These are phyloP conservation scores for Cordilura impudica DNA, from an alignment of 2,888 invertebrate genomes.

Conservation along the genomic window DNA sequence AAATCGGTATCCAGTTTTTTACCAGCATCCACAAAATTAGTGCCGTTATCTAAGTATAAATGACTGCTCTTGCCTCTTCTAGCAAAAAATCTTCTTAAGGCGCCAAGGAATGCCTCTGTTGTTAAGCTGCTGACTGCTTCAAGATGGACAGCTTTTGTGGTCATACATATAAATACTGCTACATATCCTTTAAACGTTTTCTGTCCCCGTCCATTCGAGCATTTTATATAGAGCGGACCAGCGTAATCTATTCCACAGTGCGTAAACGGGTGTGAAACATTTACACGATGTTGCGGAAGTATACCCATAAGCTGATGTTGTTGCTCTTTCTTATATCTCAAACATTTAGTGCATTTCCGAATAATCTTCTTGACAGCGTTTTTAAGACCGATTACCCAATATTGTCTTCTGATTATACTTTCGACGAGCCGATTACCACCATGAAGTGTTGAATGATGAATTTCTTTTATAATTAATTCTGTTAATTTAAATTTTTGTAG, in stretches of 20 bases:
- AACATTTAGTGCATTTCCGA: background rate
- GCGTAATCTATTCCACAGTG: conserved; percentile 18
- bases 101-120: too few species aligned
- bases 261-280: background rate
- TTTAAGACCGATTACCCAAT: conserved; percentile 14
- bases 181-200: too few species aligned
- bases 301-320: conserved; percentile 12
- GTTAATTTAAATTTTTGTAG: conserved; percentile 17
- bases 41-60: too few species aligned
- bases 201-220: background rate
- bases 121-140: background rate
- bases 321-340: background rate
- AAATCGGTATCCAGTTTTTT: too few species aligned
- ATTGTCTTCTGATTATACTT: background rate
- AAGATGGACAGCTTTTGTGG: background rate
- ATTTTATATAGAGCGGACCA: too few species aligned
- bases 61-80: too few species aligned
- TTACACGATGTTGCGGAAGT: background rate
- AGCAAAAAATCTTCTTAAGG: too few species aligned
- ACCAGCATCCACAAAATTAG: too few species aligned
- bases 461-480: background rate
- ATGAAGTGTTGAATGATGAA: conserved; percentile 9
- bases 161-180: conserved; percentile 1
- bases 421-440: conserved; percentile 12
- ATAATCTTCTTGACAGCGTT: background rate